Evolutionary conservation across 2,113 vertebrate genomes (phyloP), one percentile per base, ranked within the genome.

Genomic region (western clawed frog (Xenopus tropicalis)): DNA sequence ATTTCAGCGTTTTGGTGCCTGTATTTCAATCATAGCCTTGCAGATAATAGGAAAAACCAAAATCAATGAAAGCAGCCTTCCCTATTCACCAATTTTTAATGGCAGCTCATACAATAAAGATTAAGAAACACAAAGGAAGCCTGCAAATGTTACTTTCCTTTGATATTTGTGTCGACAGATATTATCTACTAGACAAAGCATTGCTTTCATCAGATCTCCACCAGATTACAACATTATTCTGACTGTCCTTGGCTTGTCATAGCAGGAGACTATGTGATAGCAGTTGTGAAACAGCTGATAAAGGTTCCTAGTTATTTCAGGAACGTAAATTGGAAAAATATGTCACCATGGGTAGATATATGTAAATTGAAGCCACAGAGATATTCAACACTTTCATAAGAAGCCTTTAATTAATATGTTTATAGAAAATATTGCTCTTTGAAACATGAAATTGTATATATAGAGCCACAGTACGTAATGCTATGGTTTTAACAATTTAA

Each of bases 141-240:
- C 37, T 52, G 46, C 73, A 80, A 80, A 78, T 11, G 14, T 80
- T 75, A 71, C 72, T 83, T 64, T 72, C 57, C 77, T 51, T 73
- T 69, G 66, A 69, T 81, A 79, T 83, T 86, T 86, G 79, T 74
- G 81, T 82, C 72, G 61, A 63, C 73, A 81, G 81, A 85, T 88
- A 63, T 69, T 82, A 88, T 84, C 85, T 80, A 58, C 6, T 63
- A 80, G 84, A 83, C 78, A 86, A 86, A 57, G 77, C 69, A 81
- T 79, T 81, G 78, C 83, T 87, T 84, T 84, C 83, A 78, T 77
- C 37, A 66, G 79, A 82, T 80, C 78, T 73, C 78, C 72, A 73
- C 46, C 74, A 83, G 88, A 88, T 85, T 88, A 74, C 79, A 87
- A 88, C 88, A 84, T 88, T 83, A 88, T 87, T 87, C 83, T 76